These are phyloP conservation scores for Lepus americanus DNA, from an alignment of 2,113 vertebrate species.

Conservation along the genomic window DNA sequence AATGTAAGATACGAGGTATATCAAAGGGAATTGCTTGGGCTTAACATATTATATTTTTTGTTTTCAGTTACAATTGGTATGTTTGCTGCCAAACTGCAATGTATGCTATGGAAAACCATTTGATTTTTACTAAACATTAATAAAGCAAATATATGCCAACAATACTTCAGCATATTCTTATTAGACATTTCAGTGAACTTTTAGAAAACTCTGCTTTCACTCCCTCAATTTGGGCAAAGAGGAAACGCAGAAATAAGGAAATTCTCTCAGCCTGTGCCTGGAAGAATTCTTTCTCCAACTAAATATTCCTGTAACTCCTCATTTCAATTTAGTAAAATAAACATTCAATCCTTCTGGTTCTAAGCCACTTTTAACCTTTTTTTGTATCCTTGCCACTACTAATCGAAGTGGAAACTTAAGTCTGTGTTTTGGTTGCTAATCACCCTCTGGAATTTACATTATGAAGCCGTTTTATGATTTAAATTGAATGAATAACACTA, in stretches of 20 bases:
- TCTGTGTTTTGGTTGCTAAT: constrained; percentile 34
- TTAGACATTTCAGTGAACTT: neutral
- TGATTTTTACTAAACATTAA: neutral
- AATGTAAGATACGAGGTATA: neutral
- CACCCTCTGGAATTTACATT: neutral
- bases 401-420: constrained; percentile 38
- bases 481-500: neutral
- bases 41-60: neutral
- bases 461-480: neutral
- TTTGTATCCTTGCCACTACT: neutral
- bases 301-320: constrained; percentile 2
- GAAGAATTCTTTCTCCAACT: neutral
- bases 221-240: neutral
- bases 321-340: constrained; percentile 33
- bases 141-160: neutral
- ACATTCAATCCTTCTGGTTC: neutral
- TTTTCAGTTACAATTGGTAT: neutral
- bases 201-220: neutral
- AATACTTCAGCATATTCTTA: neutral
- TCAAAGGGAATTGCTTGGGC: neutral
- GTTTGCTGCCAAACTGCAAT: neutral
- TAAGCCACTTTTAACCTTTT: neutral
- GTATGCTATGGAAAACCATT: neutral
- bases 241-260: neutral
- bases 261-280: neutral